Percentiles rank a stretch among this genome's conserved stretches.
Conservation (phyloP, 1,140 invertebrate species). For the Papilio machaon region DNA sequence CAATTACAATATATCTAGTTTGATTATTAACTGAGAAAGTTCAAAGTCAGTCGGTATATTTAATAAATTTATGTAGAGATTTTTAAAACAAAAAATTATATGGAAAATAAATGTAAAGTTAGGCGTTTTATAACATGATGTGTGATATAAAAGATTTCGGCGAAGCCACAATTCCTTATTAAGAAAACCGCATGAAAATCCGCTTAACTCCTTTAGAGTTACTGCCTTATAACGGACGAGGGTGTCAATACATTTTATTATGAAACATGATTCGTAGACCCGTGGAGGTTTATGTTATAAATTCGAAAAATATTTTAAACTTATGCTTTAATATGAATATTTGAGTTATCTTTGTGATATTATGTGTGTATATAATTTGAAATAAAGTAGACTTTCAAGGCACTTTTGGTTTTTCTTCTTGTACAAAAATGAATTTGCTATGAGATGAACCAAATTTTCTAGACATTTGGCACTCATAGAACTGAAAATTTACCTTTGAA, state of each 20-base stretch:
- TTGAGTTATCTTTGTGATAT: neutral
- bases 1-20: neutral
- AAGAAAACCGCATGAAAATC: conserved; percentile 31
- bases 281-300: neutral
- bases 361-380: too few species aligned
- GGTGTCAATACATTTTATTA: conserved; percentile 4
- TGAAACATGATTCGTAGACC: neutral
- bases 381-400: neutral
- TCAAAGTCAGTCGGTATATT: neutral
- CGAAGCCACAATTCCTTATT: conserved; percentile 26
- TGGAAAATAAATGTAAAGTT: neutral
- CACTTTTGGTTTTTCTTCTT: neutral
- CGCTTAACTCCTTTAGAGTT: conserved; percentile 28
- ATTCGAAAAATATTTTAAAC: neutral
- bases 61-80: neutral
- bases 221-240: conserved; percentile 9
- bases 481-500: neutral
- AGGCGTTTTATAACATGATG: neutral
- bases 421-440: neutral
- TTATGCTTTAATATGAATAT: too few species aligned
- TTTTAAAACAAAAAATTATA: neutral
- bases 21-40: neutral
- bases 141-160: conserved; percentile 12
- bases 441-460: neutral
- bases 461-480: conserved; percentile 15